A percentile compares a stretch with the other conserved stretches of the same genome.
Conservation (phyloP, 2,797 vertebrate genomes). For the Rhinogobio ventralis region DNA sequence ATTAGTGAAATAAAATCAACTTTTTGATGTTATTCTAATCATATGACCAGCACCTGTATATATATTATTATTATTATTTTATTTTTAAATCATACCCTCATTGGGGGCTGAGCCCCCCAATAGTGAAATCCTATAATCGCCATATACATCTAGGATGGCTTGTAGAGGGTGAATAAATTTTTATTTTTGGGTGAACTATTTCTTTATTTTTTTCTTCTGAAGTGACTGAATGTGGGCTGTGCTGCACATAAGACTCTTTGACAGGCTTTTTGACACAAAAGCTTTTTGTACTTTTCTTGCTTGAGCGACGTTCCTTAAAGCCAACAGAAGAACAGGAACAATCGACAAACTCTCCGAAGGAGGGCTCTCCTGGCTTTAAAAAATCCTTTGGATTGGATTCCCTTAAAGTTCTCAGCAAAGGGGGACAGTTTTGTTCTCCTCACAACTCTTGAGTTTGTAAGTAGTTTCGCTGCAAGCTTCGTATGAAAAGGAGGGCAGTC, state of each 20-base stretch:
- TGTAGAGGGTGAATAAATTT: neutral
- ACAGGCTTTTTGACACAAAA: slow-evolving; percentile 62
- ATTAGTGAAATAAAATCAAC: no score
- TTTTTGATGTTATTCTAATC: no score
- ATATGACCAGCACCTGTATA: no score
- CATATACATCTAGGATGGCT: neutral
- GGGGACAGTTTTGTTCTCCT: slow-evolving; percentile 48
- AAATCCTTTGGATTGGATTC: slow-evolving; percentile 53
- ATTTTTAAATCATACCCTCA: no score
- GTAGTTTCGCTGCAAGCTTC: slow-evolving; percentile 36
- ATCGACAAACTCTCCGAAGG: slow-evolving; percentile 54
- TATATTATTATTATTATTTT: no score
- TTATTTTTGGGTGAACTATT: neutral
- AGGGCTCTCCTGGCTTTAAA: slow-evolving; percentile 61
- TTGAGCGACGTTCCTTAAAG: slow-evolving; percentile 58
- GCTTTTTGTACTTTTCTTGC: slow-evolving; percentile 60
- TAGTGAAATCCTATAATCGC: no score
- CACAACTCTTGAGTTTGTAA: slow-evolving; percentile 44
- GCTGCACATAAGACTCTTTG: slow-evolving; percentile 5
- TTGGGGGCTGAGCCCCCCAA: no score
- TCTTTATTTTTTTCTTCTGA: neutral
- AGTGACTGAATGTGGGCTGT: neutral
- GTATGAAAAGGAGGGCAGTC: slow-evolving; percentile 45
- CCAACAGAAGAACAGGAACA: slow-evolving; percentile 52
- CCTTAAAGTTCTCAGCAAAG: slow-evolving; percentile 57